Base-by-base conservation (phyloP, 2,797 vertebrate genomes). In the Aldrovandia affinis region DNA sequence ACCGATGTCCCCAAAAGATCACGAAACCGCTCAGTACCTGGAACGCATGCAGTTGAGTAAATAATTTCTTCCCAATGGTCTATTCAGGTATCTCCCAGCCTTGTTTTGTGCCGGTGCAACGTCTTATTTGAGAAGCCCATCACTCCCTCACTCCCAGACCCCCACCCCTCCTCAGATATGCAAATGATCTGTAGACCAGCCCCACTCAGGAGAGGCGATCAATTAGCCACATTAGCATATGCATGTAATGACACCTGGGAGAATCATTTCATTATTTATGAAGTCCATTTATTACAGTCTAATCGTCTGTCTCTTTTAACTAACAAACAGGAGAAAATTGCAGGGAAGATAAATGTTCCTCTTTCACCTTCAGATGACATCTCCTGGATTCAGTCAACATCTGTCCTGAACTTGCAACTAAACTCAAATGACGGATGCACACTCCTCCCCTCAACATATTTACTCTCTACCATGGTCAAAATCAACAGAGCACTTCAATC, bases 1-100 rank as follows among this genome's bases (percentile, higher is more conserved):
- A 89, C 59, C 83, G 87, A 91, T 92, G 90, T 92, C 92, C 88
- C 90, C 86, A 88, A 90, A 65, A 47, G 88, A 85, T 88, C 88
- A 88, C 88, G 87, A 52, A 81, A 65, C 82, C 78, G 89, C 81
- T 86, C 88, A 83, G 30, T 83, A 84, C 81, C 57, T 59, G n/a
- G 57, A 54, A 61, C 15, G 33, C 36, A 36, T 0, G 33, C 54
- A 28, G 54, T 63, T 80, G 22, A 22, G 54, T 39, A 8, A 52
- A 55, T 15, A 73, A 25, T 14, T 47, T 55, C 33, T 55, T 30
- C n/a, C n/a, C 47, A 28, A 42, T 52, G 33, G 33, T 73, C 18
- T 28, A 25, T 36, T 39, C 73, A 78, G n/a, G n/a, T 50, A 20
- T 47, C 47, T 12, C 18, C 78, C 50, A 20, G 25, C n/a, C 36